Conservation (phyloP, 2,113 vertebrate species). For the Nannospalax galili region DNA sequence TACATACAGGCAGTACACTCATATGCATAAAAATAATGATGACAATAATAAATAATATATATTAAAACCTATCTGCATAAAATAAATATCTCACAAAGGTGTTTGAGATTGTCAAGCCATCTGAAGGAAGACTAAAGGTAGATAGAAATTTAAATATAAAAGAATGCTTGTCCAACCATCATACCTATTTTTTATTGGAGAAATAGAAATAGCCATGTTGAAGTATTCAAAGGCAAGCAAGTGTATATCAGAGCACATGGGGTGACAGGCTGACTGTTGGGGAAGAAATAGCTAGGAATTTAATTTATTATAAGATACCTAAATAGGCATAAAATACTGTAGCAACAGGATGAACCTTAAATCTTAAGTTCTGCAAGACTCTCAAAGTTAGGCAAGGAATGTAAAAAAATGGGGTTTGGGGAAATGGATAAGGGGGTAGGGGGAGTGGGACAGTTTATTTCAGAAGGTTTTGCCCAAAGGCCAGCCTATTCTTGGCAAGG, state of each 20-base stretch:
- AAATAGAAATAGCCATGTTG: neutral
- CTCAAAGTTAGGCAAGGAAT: conserved; percentile 2
- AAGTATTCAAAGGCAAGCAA: neutral
- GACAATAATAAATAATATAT: too few relatives aligned
- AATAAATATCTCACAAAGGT: conserved; percentile 13
- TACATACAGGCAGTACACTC: too few relatives aligned
- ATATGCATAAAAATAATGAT: too few relatives aligned
- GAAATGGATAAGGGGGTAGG: neutral
- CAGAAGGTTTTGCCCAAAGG: neutral
- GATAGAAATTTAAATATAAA: conserved; percentile 19
- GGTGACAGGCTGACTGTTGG: neutral
- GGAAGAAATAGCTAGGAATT: neutral
- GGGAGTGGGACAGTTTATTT: neutral
- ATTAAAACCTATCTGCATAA: neutral
- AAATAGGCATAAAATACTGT: neutral
- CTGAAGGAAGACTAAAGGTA: neutral
- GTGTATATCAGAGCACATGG: neutral
- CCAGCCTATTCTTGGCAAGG: neutral
- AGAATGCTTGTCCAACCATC: neutral
- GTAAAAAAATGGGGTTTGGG: neutral
- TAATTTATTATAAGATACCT: neutral
- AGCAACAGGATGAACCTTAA: neutral
- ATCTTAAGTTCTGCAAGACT: neutral
- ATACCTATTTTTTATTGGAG: conserved; percentile 1
- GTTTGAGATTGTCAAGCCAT: conserved; percentile 24